phyloP scores from a whole-genome alignment of 2,888 invertebrate genomes.

The Zele albiditarsus region DNA sequence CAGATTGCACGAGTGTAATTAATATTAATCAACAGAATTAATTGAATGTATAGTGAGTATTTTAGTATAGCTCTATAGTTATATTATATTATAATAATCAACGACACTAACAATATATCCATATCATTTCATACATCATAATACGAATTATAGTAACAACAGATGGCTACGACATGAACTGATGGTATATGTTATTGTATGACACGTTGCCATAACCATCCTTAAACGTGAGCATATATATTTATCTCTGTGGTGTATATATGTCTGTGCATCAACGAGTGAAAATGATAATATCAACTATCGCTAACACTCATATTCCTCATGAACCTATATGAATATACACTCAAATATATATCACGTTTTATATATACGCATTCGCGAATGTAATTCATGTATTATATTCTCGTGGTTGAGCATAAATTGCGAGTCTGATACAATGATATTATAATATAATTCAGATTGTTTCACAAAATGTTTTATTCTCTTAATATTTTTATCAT shows the following conservation, averaged over 20 bases:
- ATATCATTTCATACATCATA: too few species aligned
- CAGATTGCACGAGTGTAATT: too few species aligned
- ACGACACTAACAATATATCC: too few species aligned
- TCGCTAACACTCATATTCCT: not conserved
- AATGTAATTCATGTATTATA: conserved; percentile 16
- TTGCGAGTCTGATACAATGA: not conserved
- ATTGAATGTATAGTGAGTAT: too few species aligned
- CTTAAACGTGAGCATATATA: not conserved
- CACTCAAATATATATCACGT: not conserved
- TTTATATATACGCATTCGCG: not conserved
- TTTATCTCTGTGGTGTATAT: not conserved
- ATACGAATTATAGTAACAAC: too few species aligned
- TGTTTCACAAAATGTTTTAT: too few species aligned
- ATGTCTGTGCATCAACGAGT: not conserved
- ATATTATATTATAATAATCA: too few species aligned
- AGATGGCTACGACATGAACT: too few species aligned
- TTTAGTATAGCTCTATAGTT: too few species aligned
- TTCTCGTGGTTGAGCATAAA: conserved; percentile 17
- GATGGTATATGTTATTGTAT: conserved; percentile 39
- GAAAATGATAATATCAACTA: not conserved
- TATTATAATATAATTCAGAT: too few species aligned
- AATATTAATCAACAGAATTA: too few species aligned
- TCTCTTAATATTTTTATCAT: too few species aligned
- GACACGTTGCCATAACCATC: conserved; percentile 14
- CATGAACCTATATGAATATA: not conserved